Evolutionary conservation across 92 coral and sea anemone genomes (phyloP).

Genomic region (Anthopleura xanthogrammica): DNA sequence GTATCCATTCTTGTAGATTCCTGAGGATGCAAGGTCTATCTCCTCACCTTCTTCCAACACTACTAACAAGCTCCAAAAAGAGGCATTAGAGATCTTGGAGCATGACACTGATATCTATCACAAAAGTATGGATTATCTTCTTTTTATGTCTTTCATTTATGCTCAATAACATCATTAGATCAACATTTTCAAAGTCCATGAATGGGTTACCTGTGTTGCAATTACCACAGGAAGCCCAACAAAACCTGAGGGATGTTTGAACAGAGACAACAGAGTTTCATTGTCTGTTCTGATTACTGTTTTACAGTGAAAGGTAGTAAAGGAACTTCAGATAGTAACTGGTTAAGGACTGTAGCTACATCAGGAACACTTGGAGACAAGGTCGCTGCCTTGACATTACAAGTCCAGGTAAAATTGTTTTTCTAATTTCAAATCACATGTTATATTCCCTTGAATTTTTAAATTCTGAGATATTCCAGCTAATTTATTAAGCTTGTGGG

Average conservation of each 20-base stretch:
- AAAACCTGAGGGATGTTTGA: too few species aligned
- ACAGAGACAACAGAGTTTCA: background rate
- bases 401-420: conserved; percentile 69
- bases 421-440: too few species aligned
- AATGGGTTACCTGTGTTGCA: too few species aligned
- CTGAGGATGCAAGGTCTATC: conserved; percentile 21
- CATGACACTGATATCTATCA: conserved; percentile 72
- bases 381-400: conserved; percentile 89
- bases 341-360: conserved; percentile 83
- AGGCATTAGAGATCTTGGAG: conserved; percentile 71
- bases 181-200: too few species aligned
- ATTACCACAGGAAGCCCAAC: too few species aligned
- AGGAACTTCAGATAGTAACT: conserved; percentile 77
- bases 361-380: conserved; percentile 96
- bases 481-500: too few species aligned
- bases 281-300: background rate
- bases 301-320: conserved; percentile 67
- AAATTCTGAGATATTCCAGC: too few species aligned
- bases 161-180: too few species aligned
- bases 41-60: conserved; percentile 11
- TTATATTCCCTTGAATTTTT: too few species aligned
- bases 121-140: conserved; percentile 40
- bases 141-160: background rate
- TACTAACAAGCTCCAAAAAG: conserved; percentile 47
- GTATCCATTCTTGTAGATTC: conserved; percentile 26